phyloP scores from a whole-genome alignment of 2,113 vertebrate species.

The Cyanoliseus patagonus region DNA sequence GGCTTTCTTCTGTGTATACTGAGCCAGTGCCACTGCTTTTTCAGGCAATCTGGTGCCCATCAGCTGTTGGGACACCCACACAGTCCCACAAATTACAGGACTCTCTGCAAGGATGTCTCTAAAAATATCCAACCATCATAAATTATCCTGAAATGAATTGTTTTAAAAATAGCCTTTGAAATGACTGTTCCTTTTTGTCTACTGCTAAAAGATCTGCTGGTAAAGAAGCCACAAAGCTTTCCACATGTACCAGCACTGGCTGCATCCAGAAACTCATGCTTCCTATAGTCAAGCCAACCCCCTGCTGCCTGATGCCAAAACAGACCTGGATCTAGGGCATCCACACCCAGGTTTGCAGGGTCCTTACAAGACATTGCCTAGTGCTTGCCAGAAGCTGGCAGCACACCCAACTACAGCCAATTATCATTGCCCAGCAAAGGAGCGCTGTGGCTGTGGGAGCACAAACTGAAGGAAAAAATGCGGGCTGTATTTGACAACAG shows the following conservation, averaged over 20 bases:
- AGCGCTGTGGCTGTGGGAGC: not conserved
- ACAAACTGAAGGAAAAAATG: slow-evolving; percentile 16
- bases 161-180: slow-evolving; percentile 78
- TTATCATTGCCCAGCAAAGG: not conserved
- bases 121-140: slow-evolving; percentile 69
- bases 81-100: slow-evolving; percentile 76
- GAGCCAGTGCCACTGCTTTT: slow-evolving; percentile 63
- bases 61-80: slow-evolving; percentile 74
- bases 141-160: slow-evolving; percentile 74
- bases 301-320: slow-evolving; percentile 32
- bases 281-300: slow-evolving; percentile 40
- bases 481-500: not conserved
- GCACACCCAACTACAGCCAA: not conserved
- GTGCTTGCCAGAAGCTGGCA: slow-evolving; percentile 22
- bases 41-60: slow-evolving; percentile 53
- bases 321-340: slow-evolving; percentile 10
- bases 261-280: slow-evolving; percentile 44
- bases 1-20: slow-evolving; percentile 44
- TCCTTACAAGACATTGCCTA: not conserved
- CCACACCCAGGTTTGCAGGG: slow-evolving; percentile 36
- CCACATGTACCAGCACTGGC: slow-evolving; percentile 32
- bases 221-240: slow-evolving; percentile 56
- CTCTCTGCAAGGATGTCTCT: slow-evolving; percentile 51
- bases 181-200: slow-evolving; percentile 64
- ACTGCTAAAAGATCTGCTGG: slow-evolving; percentile 35